Base-by-base conservation (phyloP, 1,140 invertebrate species). In the Tetraneura akinire region DNA sequence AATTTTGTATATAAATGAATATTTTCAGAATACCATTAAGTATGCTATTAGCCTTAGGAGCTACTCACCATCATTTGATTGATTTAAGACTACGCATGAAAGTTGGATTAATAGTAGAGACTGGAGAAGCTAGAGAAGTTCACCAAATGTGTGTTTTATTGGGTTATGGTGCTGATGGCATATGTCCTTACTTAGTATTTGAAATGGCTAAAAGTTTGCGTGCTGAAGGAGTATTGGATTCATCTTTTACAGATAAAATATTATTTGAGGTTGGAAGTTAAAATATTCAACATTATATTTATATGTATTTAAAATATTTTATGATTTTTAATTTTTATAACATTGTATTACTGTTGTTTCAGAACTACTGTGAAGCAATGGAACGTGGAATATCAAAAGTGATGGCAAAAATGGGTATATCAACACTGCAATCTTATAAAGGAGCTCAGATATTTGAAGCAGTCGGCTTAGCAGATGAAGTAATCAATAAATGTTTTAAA, bases 341-440 rank as follows among this genome's bases (percentile, higher is more conserved):
- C 3, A 13, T 45, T 82, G n/a, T n/a, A n/a, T n/a, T n/a, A n/a
- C n/a, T n/a, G n/a, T n/a, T n/a, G n/a, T 82, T 83, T 5, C 66
- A 90, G 88, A 93, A 91, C 85, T 94, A 92, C 85, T 87, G 88
- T 26, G 88, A 89, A 57, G 90, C 91, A 9, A 90, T 94, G 84
- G 93, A 94, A 84, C 90, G 92, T 14, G 94, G 94, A 76, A 91
- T 95, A 80, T 89, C 93, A 1, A 95, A 96, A 86, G 91, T 98
- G 0, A 99, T 99, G 98, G 97, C 98, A 1, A 99, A 99, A 87
- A 99, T 99, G 98, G 98, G 98, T 53, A 99, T 99, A 84, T 98
- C 96, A 57, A 99, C 97, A 0, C 87, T 99, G 21, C 97, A 99
- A 85, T 98, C 96, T n/a, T 99, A 99, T 86, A 99, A 99, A 88